phyloP scores from a whole-genome alignment of 2,888 invertebrate genomes.

The Conistra vaccinii region DNA sequence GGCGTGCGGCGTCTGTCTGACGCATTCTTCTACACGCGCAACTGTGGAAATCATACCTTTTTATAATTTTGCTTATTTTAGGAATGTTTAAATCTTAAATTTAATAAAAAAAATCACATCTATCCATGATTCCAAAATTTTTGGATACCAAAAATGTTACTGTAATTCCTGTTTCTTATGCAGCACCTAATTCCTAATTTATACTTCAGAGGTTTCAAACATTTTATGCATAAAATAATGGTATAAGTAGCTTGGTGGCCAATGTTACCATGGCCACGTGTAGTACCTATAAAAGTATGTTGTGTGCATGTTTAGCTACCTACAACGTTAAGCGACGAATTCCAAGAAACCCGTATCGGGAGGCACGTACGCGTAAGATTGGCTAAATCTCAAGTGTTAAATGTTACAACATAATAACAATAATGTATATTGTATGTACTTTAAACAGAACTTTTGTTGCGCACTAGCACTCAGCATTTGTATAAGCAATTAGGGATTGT shows the following conservation, averaged over 20 bases:
- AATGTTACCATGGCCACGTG: slow-evolving; percentile 47
- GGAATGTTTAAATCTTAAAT: not conserved
- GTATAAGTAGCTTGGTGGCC: slow-evolving; percentile 37
- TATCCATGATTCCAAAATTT: not conserved
- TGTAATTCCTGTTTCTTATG: not conserved
- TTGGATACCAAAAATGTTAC: not conserved
- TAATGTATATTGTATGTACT: slow-evolving; percentile 70
- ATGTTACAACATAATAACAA: slow-evolving; percentile 82
- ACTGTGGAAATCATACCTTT: slow-evolving; percentile 64
- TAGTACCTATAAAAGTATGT: slow-evolving; percentile 68
- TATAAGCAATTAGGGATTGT: slow-evolving; percentile 56
- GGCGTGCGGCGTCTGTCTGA: slow-evolving; percentile 77
- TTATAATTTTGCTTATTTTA: slow-evolving; percentile 22
- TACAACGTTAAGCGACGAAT: slow-evolving; percentile 81
- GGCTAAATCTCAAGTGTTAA: slow-evolving; percentile 83
- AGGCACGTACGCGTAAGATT: slow-evolving; percentile 88
- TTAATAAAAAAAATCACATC: too few species aligned
- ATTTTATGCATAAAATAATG: slow-evolving; percentile 8
- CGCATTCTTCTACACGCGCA: slow-evolving; percentile 78
- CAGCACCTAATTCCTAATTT: not conserved
- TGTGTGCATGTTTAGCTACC: slow-evolving; percentile 76
- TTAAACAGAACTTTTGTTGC: slow-evolving; percentile 65
- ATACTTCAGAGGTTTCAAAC: not conserved
- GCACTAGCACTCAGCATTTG: slow-evolving; percentile 40
- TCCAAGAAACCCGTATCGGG: slow-evolving; percentile 87